These are phyloP conservation scores for Platorchestia sp. DNA, from an alignment of 1,140 invertebrate genomes.

Conservation along the genomic window DNA sequence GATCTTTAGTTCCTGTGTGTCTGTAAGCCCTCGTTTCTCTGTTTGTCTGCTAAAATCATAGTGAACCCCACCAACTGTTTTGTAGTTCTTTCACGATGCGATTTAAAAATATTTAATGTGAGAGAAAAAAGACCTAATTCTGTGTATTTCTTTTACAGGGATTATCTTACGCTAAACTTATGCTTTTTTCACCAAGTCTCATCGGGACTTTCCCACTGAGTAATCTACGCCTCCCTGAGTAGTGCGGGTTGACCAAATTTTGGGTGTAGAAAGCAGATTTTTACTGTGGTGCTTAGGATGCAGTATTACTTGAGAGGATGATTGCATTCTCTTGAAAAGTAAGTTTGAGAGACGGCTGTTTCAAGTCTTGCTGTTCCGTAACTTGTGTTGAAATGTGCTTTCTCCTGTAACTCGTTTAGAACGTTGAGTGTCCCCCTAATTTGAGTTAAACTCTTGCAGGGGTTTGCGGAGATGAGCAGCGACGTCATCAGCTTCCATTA, in stretches of 20 bases:
- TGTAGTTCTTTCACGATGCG: too few relatives aligned
- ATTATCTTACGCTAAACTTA: not conserved
- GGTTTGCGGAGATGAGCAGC: conserved; percentile 61
- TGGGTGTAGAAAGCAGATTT: not conserved
- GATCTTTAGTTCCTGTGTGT: too few relatives aligned
- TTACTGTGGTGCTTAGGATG: not conserved
- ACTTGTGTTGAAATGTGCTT: too few relatives aligned
- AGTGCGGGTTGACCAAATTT: not conserved
- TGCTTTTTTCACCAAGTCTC: not conserved
- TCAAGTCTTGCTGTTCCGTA: not conserved
- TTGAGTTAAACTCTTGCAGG: conserved; percentile 51
- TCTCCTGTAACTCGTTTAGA: too few relatives aligned
- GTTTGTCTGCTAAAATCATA: too few relatives aligned
- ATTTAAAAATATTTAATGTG: not conserved
- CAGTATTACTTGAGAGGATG: not conserved
- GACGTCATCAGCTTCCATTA: conserved; percentile 67
- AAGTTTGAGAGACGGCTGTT: not conserved
- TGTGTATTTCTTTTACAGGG: not conserved
- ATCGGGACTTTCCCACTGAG: not conserved
- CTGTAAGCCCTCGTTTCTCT: too few relatives aligned
- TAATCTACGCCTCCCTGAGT: not conserved
- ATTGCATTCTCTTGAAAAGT: not conserved
- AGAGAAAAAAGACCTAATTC: not conserved
- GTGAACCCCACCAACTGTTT: too few relatives aligned
- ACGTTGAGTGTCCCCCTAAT: too few relatives aligned